Evolutionary conservation across 1,140 invertebrate genomes (phyloP).

Genomic region (Harpegnathos saltator): DNA sequence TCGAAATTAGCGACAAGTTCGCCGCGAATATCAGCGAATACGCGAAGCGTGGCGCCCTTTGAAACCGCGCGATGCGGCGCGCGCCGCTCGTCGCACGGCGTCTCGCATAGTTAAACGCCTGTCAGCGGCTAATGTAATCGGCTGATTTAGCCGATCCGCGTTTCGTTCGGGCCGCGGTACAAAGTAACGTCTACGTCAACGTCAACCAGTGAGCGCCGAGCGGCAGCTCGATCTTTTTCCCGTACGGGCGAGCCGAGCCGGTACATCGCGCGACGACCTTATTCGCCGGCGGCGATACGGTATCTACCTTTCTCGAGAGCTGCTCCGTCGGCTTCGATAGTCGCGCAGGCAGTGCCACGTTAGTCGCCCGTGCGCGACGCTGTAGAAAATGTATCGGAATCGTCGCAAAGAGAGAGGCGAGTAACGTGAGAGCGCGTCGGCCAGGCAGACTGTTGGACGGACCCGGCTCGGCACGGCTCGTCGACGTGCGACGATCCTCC

Average conservation of each 20-base stretch:
- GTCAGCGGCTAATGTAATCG: slow-evolving; percentile 4
- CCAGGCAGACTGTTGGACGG: not conserved
- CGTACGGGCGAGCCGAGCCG: not conserved
- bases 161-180: not conserved
- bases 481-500: too few relatives aligned
- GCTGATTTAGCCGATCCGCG: slow-evolving; percentile 28
- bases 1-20: not conserved
- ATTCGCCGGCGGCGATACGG: not conserved
- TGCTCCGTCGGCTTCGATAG: slow-evolving; percentile 42
- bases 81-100: too few relatives aligned
- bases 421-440: not conserved
- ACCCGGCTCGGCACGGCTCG: too few relatives aligned
- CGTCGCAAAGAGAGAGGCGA: slow-evolving; percentile 39
- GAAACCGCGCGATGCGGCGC: too few relatives aligned
- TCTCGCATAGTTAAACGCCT: too few relatives aligned
- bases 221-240: not conserved
- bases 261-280: not conserved
- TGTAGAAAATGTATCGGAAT: slow-evolving; percentile 47
- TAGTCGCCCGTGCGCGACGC: too few relatives aligned
- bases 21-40: not conserved
- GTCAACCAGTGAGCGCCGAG: not conserved
- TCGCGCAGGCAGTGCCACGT: slow-evolving; percentile 18
- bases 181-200: slow-evolving; percentile 2
- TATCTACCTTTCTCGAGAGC: not conserved
- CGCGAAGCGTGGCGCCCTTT: not conserved